A percentile compares a stretch with the other conserved stretches of the same genome.
phyloP scores from a whole-genome alignment of 2,113 vertebrate species.

The mouse (Mus musculus) region GRCm39 chr16:51985001-51985500 shows the following conservation, averaged over 20 bases:
- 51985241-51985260: constrained; percentile 68
- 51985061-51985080: constrained; percentile 60
- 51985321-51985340: constrained; percentile 72
- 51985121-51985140: constrained; percentile 74
- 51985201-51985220: constrained; percentile 74
- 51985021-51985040: constrained; percentile 55
- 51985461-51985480: constrained; percentile 41
- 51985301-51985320: constrained; percentile 67
- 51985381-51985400: constrained; percentile 49
- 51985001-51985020: neutral
- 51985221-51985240: constrained; percentile 59
- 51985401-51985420: constrained; percentile 30
- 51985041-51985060: constrained; percentile 70
- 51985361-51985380: constrained; percentile 56
- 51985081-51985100: constrained; percentile 76
- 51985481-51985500: neutral
- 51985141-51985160: constrained; percentile 71
- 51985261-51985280: constrained; percentile 61
- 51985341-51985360: constrained; percentile 64
- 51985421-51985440: constrained; percentile 43
- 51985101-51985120: constrained; percentile 78
- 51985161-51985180: constrained; percentile 71
- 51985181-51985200: constrained; percentile 75
- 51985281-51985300: constrained; percentile 60
- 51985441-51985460: constrained; percentile 25